Percentiles rank a stretch among this genome's conserved stretches.
Conservation (phyloP, 2,113 vertebrate species). For the human (Homo sapiens) region DNA sequence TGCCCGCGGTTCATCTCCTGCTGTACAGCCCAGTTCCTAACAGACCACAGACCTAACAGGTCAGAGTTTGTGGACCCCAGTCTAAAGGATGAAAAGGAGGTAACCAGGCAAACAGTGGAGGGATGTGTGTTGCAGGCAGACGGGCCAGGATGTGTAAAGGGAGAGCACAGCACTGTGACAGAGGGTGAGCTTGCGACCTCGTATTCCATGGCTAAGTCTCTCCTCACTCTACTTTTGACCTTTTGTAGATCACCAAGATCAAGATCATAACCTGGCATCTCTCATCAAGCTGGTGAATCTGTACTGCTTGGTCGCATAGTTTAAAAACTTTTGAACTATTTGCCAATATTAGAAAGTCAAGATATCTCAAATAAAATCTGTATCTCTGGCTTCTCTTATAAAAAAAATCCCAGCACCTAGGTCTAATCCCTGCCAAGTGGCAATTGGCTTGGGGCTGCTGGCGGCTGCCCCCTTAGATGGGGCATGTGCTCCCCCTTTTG, state of each 20-base stretch:
- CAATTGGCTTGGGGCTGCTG: not conserved
- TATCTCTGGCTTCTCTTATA: not conserved
- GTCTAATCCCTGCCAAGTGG: not conserved
- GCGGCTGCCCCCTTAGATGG: not conserved
- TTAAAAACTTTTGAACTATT: not conserved
- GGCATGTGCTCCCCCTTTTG: not conserved
- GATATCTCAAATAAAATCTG: not conserved
- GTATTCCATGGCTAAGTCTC: fast-evolving
- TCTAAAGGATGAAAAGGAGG: not conserved
- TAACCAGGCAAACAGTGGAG: not conserved
- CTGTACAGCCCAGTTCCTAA: no score
- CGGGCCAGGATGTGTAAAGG: not conserved
- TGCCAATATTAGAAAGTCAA: not conserved
- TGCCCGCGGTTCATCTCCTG: no score
- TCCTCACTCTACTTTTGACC: not conserved
- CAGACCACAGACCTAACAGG: no score
- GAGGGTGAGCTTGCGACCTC: not conserved
- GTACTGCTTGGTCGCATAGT: not conserved
- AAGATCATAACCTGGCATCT: not conserved
- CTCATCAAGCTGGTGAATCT: not conserved
- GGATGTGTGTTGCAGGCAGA: not conserved
- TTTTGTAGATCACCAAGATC: not conserved
- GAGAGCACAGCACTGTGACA: not conserved
- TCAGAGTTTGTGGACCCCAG: no score
- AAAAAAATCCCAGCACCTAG: not conserved